Evolutionary conservation across 2,888 invertebrate genomes (phyloP), one percentile per base, ranked within the genome.

Genomic region (Loripinus fragilis): DNA sequence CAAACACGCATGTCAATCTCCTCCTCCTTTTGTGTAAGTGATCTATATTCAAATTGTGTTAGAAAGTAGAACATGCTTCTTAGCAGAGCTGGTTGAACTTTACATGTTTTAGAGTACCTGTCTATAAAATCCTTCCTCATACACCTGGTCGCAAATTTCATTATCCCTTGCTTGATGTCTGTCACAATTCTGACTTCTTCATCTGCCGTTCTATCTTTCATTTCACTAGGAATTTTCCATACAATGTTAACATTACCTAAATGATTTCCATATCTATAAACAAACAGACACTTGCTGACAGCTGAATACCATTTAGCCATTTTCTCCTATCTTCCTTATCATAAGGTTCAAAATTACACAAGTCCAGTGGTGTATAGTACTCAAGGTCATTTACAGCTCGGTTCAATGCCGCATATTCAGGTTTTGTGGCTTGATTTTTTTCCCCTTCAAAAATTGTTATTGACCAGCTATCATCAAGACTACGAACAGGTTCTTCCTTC

Each of bases 81-180:
- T n/a, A n/a, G n/a, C n/a, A n/a, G n/a, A n/a, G n/a, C n/a, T n/a
- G n/a, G n/a, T n/a, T n/a, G n/a, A n/a, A n/a, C n/a, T 48, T 50
- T 30, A 25, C 38, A 60, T 17, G 60, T 28, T 41, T 64, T 74
- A 28, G 74, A 48, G 71, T 68, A 75, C 38, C 48, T 71, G 17
- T 74, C 65, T 28, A 76, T 67, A 48, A 75, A 79, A 38, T 60
- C 55, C 50, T 35, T 76, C 52, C 79, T 65, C 64, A 76, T 76
- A 17, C 71, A 69, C 20, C 76, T 35, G 20, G 79, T 79, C 12
- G 72, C 55, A 76, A 50, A 72, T 55, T 60, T 75, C 42, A 55
- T 30, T 28, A 71, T 42, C 20, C 55, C 41, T 38, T n/a, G 15
- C 33, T 71, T 71, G 28, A 71, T 71, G 38, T 42, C 64, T 17